These are phyloP conservation scores for Chrysochloris asiatica DNA, from an alignment of 2,113 vertebrate genomes.

Conservation along the genomic window DNA sequence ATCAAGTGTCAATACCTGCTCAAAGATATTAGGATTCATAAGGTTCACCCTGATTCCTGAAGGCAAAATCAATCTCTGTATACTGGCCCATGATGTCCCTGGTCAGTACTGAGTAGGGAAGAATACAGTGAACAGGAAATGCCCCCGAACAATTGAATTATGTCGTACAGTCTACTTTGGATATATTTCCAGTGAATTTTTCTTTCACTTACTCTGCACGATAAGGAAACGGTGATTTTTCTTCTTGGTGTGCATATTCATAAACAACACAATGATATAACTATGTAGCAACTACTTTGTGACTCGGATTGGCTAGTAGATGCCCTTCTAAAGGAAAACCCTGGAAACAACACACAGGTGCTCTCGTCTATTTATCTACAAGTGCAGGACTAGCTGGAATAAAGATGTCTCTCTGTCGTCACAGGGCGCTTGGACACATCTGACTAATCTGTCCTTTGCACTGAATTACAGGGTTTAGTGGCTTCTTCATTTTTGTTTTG, in stretches of 20 bases:
- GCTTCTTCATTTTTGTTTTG: conserved; percentile 39
- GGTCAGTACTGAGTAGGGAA: background rate
- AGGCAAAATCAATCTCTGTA: background rate
- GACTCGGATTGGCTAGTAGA: background rate
- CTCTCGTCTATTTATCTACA: background rate
- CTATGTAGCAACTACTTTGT: background rate
- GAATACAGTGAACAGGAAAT: background rate
- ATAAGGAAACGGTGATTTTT: background rate
- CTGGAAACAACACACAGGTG: background rate
- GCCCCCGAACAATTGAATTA: background rate
- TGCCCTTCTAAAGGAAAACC: background rate
- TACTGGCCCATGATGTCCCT: background rate
- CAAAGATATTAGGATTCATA: background rate
- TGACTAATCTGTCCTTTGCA: background rate
- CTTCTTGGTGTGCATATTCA: background rate
- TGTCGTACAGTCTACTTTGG: background rate
- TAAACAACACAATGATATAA: no score
- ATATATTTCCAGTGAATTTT: background rate
- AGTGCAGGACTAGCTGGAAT: background rate
- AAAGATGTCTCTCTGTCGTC: conserved; percentile 25
- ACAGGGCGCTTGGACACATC: background rate
- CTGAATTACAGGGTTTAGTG: background rate
- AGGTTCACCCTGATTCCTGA: background rate
- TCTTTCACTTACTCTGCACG: background rate
- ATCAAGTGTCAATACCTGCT: accelerated